phyloP scores from a whole-genome alignment of 2,888 invertebrate genomes.

The Cheilosia scutellata region DNA sequence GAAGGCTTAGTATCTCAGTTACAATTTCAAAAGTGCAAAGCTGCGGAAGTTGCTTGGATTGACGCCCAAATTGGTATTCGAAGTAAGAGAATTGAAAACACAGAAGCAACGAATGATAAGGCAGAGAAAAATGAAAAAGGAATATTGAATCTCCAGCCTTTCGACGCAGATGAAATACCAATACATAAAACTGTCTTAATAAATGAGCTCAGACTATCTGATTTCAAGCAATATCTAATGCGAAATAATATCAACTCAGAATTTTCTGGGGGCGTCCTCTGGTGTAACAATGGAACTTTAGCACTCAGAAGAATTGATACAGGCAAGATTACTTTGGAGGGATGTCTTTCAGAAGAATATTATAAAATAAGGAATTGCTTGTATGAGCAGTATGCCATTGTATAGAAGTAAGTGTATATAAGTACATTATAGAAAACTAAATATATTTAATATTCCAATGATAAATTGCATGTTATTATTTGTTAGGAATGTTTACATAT shows the following conservation, averaged over 20 bases:
- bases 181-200: constrained; percentile 94
- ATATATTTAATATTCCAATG: too few relatives aligned
- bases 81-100: constrained; percentile 86
- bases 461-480: too few relatives aligned
- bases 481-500: too few relatives aligned
- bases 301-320: constrained; percentile 95
- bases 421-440: too few relatives aligned
- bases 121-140: constrained; percentile 85
- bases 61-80: constrained; percentile 90
- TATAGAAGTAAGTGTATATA: constrained; percentile 85
- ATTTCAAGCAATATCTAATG: constrained; percentile 92
- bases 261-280: constrained; percentile 95
- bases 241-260: constrained; percentile 92
- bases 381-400: constrained; percentile 98
- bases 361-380: constrained; percentile 95
- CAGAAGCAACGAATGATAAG: constrained; percentile 80
- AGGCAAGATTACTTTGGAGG: constrained; percentile 96
- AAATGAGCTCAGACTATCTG: constrained; percentile 96
- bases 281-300: constrained; percentile 96
- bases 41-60: constrained; percentile 98
- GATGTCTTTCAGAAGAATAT: constrained; percentile 97
- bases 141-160: constrained; percentile 89
- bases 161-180: constrained; percentile 85
- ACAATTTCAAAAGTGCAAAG: constrained; percentile 92
- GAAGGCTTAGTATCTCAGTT: constrained; percentile 95